A percentile compares a stretch with the other conserved stretches of the same genome.
phyloP scores from a whole-genome alignment of 2,797 vertebrate genomes.

The Gymnothorax reevesii region DNA sequence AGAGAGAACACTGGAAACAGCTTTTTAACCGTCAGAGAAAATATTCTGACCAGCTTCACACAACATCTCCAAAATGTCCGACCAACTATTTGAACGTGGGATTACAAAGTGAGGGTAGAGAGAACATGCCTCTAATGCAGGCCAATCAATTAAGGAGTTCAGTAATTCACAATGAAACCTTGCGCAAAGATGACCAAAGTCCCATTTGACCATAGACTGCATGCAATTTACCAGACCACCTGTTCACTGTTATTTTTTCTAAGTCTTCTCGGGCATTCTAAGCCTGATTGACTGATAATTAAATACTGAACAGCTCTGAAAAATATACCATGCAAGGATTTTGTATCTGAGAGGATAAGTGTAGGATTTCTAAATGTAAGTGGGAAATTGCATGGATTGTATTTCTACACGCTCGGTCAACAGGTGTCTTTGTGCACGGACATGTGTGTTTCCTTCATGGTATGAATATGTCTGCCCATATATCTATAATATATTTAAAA shows the following conservation, averaged over 20 bases:
- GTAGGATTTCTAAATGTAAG: background rate
- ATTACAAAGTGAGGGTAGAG: background rate
- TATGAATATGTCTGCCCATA: background rate
- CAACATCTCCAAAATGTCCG: background rate
- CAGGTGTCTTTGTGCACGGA: background rate
- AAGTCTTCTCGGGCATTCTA: slow-evolving; percentile 5
- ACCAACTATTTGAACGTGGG: background rate
- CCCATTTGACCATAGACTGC: background rate
- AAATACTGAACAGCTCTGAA: background rate
- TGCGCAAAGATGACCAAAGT: background rate
- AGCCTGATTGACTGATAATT: slow-evolving; percentile 7
- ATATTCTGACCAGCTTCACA: background rate
- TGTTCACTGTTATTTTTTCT: slow-evolving; percentile 16
- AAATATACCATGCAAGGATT: background rate
- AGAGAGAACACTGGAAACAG: slow-evolving; percentile 16
- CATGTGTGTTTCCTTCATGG: background rate
- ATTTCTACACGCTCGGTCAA: background rate
- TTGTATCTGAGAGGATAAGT: background rate
- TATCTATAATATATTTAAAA: too few species aligned
- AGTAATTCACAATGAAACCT: background rate
- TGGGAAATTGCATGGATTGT: background rate
- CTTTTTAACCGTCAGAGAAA: background rate
- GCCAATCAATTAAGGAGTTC: background rate
- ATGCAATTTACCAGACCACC: background rate
- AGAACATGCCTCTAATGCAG: background rate